Percentiles rank a stretch among this genome's conserved stretches.
Conservation (phyloP, 2,888 invertebrate genomes). For the Aromia moschata region DNA sequence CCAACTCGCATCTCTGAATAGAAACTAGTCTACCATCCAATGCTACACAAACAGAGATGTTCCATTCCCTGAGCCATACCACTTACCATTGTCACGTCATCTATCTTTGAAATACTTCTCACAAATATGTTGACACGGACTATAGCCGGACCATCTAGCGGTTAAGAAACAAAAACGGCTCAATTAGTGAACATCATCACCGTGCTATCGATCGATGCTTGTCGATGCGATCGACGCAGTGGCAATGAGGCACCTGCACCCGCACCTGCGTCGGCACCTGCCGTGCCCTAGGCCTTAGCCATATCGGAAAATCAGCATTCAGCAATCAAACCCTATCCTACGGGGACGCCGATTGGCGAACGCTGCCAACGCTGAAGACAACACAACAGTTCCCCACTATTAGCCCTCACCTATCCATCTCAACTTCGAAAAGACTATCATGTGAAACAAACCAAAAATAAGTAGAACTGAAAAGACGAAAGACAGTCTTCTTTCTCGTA, state of each 20-base stretch:
- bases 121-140: constrained; percentile 98
- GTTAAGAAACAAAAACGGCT: constrained; percentile 60
- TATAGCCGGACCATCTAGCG: constrained; percentile 90
- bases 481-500: no score
- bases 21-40: constrained; percentile 56
- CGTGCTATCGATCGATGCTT: constrained; percentile 42
- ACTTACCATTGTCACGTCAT: constrained; percentile 99
- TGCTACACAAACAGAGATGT: constrained; percentile 57
- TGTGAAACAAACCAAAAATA: no score
- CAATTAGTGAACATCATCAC: constrained; percentile 56
- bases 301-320: constrained; percentile 50
- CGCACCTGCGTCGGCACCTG: constrained; percentile 45
- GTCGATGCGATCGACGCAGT: constrained; percentile 44
- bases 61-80: constrained; percentile 55
- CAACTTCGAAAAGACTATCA: no score
- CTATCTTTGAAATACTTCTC: constrained; percentile 98
- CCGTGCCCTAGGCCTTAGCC: constrained; percentile 46
- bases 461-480: no score
- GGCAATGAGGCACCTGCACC: constrained; percentile 60
- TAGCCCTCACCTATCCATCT: background rate
- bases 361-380: constrained; percentile 17
- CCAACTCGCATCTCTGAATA: constrained; percentile 55
- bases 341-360: constrained; percentile 48
- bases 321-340: constrained; percentile 60
- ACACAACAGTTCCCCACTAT: constrained; percentile 40